These are phyloP conservation scores for Tachuris rubrigastra DNA, from an alignment of 2,113 vertebrate species.

Conservation along the genomic window DNA sequence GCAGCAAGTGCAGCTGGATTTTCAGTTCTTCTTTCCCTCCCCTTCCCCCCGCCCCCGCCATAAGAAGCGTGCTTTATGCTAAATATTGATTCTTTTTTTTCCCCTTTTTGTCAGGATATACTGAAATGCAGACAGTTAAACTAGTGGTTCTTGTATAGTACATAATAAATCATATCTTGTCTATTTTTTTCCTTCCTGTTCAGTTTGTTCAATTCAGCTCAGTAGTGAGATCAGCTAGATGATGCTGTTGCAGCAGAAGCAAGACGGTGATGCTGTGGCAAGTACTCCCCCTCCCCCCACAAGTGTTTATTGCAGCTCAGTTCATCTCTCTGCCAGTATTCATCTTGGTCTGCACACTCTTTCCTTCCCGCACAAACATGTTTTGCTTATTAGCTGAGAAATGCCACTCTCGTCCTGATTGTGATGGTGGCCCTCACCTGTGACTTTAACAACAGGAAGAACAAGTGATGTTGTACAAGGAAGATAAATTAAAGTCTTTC, in stretches of 20 bases:
- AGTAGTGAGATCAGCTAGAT: constrained; percentile 51
- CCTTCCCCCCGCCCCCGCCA: not conserved
- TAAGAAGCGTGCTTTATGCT: not conserved
- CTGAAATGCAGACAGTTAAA: constrained; percentile 61
- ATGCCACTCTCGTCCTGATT: not conserved
- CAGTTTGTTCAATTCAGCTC: constrained; percentile 24
- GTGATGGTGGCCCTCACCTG: not conserved
- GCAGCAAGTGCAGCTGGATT: not conserved
- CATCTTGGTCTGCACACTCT: not conserved
- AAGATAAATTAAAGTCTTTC: not conserved
- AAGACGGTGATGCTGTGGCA: not conserved
- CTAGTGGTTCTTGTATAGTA: constrained; percentile 10
- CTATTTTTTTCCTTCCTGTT: constrained; percentile 58
- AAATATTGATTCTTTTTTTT: not conserved
- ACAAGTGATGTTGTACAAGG: not conserved
- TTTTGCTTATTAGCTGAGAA: not conserved
- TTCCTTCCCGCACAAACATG: not conserved
- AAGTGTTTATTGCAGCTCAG: not conserved
- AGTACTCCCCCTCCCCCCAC: not conserved
- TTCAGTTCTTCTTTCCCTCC: not conserved
- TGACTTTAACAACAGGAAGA: not conserved
- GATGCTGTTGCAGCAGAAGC: constrained; percentile 52
- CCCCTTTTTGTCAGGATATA: not conserved
- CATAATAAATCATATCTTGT: constrained; percentile 57
- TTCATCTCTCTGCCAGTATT: not conserved